These are phyloP conservation scores for Anarrhichthys ocellatus DNA, from an alignment of 2,113 vertebrate species.

Conservation along the genomic window DNA sequence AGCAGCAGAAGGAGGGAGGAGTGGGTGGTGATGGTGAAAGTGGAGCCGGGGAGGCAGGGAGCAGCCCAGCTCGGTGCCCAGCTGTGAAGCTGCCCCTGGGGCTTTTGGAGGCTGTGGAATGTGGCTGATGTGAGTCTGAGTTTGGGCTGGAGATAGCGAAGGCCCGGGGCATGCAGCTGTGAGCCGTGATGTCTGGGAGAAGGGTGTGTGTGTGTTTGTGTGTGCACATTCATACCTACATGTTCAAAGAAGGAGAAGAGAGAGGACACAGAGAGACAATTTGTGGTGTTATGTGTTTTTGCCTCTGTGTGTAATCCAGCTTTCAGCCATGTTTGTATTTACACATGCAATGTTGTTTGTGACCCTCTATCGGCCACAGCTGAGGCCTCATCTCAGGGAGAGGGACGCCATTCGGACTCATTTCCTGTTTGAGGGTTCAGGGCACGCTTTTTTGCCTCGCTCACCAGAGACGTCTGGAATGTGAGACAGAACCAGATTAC, in stretches of 20 bases:
- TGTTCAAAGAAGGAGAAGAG: slow-evolving; percentile 22
- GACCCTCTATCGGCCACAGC: slow-evolving; percentile 42
- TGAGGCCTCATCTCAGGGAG: slow-evolving; percentile 57
- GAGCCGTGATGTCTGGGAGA: slow-evolving; percentile 54
- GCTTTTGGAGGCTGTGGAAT: slow-evolving; percentile 73
- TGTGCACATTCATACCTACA: slow-evolving; percentile 25
- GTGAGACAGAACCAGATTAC: slow-evolving; percentile 67
- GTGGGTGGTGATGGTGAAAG: slow-evolving; percentile 29
- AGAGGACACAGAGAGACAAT: slow-evolving; percentile 32
- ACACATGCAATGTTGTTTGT: slow-evolving; percentile 21
- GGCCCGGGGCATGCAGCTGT: slow-evolving; percentile 71
- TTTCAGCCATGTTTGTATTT: slow-evolving; percentile 36
- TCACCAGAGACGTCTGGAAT: slow-evolving; percentile 62
- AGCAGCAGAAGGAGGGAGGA: slow-evolving; percentile 9
- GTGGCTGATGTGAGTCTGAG: slow-evolving; percentile 69
- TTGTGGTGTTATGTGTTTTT: slow-evolving; percentile 14
- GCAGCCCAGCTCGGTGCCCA: slow-evolving; percentile 63
- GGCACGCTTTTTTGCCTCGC: slow-evolving; percentile 42
- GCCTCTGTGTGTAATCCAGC: background rate
- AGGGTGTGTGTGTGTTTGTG: slow-evolving; percentile 7
- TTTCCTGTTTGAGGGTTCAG: slow-evolving; percentile 73
- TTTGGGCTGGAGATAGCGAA: slow-evolving; percentile 62
- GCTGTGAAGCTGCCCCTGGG: slow-evolving; percentile 70
- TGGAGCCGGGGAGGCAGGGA: slow-evolving; percentile 23
- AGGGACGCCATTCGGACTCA: slow-evolving; percentile 62